phyloP scores from a whole-genome alignment of 2,797 vertebrate species.

The Aphelocoma californica region DNA sequence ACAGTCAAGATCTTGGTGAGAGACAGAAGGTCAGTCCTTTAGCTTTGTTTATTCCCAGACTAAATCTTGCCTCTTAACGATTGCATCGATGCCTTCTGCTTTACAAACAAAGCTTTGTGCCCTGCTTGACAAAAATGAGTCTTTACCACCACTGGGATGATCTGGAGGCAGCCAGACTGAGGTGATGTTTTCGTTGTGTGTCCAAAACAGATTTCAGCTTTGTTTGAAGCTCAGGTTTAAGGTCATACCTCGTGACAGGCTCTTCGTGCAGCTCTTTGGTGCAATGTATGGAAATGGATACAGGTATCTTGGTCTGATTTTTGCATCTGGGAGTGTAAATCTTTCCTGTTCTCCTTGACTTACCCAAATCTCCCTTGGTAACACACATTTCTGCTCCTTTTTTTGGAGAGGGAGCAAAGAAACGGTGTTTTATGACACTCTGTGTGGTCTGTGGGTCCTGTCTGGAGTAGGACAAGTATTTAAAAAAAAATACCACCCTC shows the following conservation, averaged over 20 bases:
- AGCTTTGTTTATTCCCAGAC: neutral
- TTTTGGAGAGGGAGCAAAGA: neutral
- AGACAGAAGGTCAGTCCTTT: neutral
- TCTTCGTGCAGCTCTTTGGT: neutral
- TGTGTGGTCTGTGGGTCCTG: neutral
- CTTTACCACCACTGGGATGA: neutral
- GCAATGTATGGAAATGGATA: neutral
- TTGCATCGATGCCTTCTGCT: neutral
- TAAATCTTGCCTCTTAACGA: neutral
- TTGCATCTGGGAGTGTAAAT: neutral
- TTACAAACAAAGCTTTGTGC: neutral
- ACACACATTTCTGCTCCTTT: fast-evolving
- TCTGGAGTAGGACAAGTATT: neutral
- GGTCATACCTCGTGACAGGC: neutral
- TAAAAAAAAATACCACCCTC: neutral
- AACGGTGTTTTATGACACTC: neutral
- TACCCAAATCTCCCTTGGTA: neutral
- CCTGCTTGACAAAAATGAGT: neutral
- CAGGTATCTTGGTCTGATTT: neutral
- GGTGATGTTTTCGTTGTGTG: neutral
- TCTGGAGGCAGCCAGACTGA: neutral
- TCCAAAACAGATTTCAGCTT: neutral
- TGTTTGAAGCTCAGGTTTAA: neutral
- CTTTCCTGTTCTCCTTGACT: neutral
- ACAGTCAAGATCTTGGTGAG: neutral